A percentile compares a stretch with the other conserved stretches of the same genome.
These are phyloP conservation scores for Antheraea pernyi DNA, from an alignment of 1,140 invertebrate species.

Conservation along the genomic window DNA sequence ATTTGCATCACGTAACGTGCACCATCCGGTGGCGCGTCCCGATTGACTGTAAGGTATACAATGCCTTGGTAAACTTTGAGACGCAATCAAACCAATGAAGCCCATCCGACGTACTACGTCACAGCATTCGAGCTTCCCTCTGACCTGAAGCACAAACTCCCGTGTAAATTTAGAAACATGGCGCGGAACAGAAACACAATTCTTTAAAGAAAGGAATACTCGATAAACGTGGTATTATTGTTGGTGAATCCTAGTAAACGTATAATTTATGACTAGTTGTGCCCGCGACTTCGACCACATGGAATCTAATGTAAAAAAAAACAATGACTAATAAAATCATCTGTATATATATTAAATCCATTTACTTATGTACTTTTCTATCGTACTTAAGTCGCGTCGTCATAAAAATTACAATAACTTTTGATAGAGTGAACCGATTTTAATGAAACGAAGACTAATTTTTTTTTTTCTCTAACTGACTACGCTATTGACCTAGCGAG, in stretches of 20 bases:
- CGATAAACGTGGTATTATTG: neutral
- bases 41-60: conserved; percentile 39
- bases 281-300: too few relatives aligned
- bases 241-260: neutral
- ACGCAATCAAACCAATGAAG: conserved; percentile 35
- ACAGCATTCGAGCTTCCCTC: conserved; percentile 52
- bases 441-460: too few relatives aligned
- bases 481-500: too few relatives aligned
- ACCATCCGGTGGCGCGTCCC: conserved; percentile 40
- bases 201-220: conserved; percentile 51
- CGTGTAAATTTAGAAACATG: conserved; percentile 73
- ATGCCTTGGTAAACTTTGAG: conserved; percentile 27
- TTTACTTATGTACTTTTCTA: too few relatives aligned
- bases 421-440: too few relatives aligned
- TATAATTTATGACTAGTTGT: too few relatives aligned
- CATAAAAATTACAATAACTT: too few relatives aligned
- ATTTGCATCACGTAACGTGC: conserved; percentile 29
- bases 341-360: too few relatives aligned
- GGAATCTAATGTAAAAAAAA: too few relatives aligned
- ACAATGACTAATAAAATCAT: too few relatives aligned
- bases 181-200: conserved; percentile 65
- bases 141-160: conserved; percentile 56
- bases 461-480: too few relatives aligned
- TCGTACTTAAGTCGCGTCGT: too few relatives aligned
- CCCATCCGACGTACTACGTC: conserved; percentile 48